A percentile compares a stretch with the other conserved stretches of the same genome.
These are phyloP conservation scores for Dreissena polymorpha DNA, from an alignment of 1,140 invertebrate genomes.

Conservation along the genomic window DNA sequence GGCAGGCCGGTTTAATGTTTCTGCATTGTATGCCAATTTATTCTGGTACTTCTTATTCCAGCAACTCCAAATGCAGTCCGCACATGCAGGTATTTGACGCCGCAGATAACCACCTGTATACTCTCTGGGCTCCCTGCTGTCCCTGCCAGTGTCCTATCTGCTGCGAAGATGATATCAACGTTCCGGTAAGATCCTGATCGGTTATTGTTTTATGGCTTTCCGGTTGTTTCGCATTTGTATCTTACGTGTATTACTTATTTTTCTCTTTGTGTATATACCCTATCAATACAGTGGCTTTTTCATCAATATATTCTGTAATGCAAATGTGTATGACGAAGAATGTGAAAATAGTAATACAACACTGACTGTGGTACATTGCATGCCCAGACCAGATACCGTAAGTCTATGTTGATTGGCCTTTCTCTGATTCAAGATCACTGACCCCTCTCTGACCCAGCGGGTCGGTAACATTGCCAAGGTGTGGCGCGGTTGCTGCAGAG, in stretches of 20 bases:
- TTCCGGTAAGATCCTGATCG: constrained; percentile 33
- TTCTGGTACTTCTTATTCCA: neutral
- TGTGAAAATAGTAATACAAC: too few relatives aligned
- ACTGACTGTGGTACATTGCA: too few relatives aligned
- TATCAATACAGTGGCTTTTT: too few relatives aligned
- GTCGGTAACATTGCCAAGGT: constrained; percentile 48
- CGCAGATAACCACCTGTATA: constrained; percentile 42
- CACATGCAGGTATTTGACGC: constrained; percentile 39
- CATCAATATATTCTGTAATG: too few relatives aligned
- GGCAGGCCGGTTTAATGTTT: too few relatives aligned
- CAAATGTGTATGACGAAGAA: too few relatives aligned
- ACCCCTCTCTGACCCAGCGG: constrained; percentile 12
- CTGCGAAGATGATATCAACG: constrained; percentile 43
- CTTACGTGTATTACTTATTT: too few relatives aligned
- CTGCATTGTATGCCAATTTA: too few relatives aligned
- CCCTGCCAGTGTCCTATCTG: constrained; percentile 42
- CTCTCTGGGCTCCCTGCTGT: constrained; percentile 52
- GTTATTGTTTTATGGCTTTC: neutral
- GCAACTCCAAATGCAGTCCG: constrained; percentile 38
- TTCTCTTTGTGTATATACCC: too few relatives aligned
- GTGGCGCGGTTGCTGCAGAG: constrained; percentile 43
- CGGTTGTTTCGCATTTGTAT: too few relatives aligned
- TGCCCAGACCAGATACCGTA: too few relatives aligned
- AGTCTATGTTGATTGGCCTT: too few relatives aligned
- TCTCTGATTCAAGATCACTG: constrained; percentile 36